Evolutionary conservation across 2,797 vertebrate species (phyloP).

Genomic region (Triplophysa yarkandensis): DNA sequence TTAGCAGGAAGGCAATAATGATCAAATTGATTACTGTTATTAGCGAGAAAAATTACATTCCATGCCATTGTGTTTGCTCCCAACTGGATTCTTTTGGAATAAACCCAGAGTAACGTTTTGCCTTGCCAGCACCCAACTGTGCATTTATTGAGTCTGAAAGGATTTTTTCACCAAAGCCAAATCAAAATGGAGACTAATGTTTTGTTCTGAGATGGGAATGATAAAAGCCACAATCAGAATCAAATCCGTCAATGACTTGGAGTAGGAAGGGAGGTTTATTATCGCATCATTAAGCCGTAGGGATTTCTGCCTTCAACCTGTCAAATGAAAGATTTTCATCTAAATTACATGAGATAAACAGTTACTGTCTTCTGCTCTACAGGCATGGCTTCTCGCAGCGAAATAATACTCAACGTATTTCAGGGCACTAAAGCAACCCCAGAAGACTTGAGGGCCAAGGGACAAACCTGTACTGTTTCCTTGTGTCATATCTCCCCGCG

Average conservation of each 20-base stretch:
- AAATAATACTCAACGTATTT: constrained; percentile 2
- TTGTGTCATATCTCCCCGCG: constrained; percentile 84
- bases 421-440: background rate
- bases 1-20: background rate
- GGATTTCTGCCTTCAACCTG: constrained; percentile 22
- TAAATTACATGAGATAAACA: constrained; percentile 35
- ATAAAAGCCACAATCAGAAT: constrained; percentile 19
- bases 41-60: constrained; percentile 33
- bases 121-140: constrained; percentile 5
- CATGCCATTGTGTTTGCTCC: constrained; percentile 12
- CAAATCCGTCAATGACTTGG: background rate
- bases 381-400: constrained; percentile 12
- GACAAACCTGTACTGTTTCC: constrained; percentile 88
- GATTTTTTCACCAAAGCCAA: constrained; percentile 1
- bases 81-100: constrained; percentile 8
- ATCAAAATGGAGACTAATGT: constrained; percentile 12
- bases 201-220: constrained; percentile 15
- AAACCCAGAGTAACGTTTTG: constrained; percentile 21
- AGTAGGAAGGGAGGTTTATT: constrained; percentile 18
- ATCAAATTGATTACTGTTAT: constrained; percentile 44
- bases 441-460: background rate
- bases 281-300: constrained; percentile 22
- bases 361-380: constrained; percentile 1
- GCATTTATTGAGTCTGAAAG: constrained; percentile 31
- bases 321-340: constrained; percentile 26